Percentiles rank a stretch among this genome's conserved stretches.
Conservation (phyloP, 2,797 vertebrate genomes). For the Petrocephalus schoutedeni region DNA sequence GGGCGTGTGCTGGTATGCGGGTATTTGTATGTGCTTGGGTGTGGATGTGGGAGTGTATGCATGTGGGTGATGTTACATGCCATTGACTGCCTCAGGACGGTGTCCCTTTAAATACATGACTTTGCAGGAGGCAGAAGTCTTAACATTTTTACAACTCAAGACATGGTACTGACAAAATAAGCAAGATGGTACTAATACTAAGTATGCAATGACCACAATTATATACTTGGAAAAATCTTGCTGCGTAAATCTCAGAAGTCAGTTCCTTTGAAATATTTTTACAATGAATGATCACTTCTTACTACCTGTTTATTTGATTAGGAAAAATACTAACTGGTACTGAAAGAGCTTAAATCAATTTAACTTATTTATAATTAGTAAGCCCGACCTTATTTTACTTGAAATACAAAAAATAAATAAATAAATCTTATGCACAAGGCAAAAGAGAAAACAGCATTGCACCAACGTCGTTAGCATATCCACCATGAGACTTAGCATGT, state of each 20-base stretch:
- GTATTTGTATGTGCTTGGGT: background rate
- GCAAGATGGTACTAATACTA: background rate
- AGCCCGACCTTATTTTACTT: background rate
- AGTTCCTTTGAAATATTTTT: background rate
- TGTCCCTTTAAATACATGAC: background rate
- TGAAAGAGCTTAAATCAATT: background rate
- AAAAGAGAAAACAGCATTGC: background rate
- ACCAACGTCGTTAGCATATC: background rate
- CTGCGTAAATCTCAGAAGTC: background rate
- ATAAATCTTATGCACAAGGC: background rate
- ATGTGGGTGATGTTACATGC: background rate
- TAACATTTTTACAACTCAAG: background rate
- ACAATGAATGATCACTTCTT: background rate
- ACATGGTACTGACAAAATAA: background rate
- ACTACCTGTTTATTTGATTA: background rate
- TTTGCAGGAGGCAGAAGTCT: background rate
- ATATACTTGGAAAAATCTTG: background rate
- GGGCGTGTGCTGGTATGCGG: slow-evolving; percentile 16
- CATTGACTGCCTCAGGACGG: background rate
- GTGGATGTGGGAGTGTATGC: background rate
- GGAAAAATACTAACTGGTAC: background rate
- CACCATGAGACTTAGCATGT: background rate
- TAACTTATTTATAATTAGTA: background rate
- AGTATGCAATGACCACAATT: background rate
- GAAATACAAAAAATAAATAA: background rate